Evolutionary conservation across 2,113 vertebrate species (phyloP), one percentile per base, ranked within the genome.

Genomic region (Cygnus atratus): DNA sequence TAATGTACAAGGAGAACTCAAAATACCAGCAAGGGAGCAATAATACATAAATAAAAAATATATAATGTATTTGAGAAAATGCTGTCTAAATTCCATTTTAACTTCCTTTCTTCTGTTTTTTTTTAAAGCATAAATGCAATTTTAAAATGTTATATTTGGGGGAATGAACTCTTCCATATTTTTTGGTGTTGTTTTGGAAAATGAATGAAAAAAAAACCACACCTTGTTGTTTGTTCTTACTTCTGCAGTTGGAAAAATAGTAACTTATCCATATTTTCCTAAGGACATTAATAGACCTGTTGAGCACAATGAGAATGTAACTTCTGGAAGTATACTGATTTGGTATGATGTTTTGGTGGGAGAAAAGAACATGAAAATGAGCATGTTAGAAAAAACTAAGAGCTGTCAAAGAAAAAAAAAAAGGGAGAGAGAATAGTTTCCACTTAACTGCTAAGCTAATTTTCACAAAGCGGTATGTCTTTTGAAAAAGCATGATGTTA

Each of bases 141-240:
- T 63, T 93, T 76, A 68, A 92, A 92, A 79, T 16, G 73, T 52
- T 44, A 48, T 8, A 25, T 21, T 82, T 33, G 31, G 20, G 26
- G 15, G 39, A 14, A 72, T 66, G 6, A 90, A 44, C 37, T 61
- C 85, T 90, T 81, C 70, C 22, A 33, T 4, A 4, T 44, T 72
- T 82, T 88, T 82, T 66, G 20, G 37, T 92, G 26, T 75, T 66
- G 12, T 59, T 95, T 88, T 67, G 46, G 37, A 90, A 95, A 87
- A 84, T 44, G 18, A 76, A 88, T 21, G 19, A 46, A 46, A 31
- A 87, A 86, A 88, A 33, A 17, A 0, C 0, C 7, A 46, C 19
- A 48, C 21, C 6, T 43, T 79, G 6, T 61, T 58, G 62, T 90
- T 90, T 77, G 33, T 77, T 84, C 52, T 71, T 52, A 44, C 17